Base-by-base conservation (phyloP, 2,888 invertebrate species). In the Rutpela maculata region DNA sequence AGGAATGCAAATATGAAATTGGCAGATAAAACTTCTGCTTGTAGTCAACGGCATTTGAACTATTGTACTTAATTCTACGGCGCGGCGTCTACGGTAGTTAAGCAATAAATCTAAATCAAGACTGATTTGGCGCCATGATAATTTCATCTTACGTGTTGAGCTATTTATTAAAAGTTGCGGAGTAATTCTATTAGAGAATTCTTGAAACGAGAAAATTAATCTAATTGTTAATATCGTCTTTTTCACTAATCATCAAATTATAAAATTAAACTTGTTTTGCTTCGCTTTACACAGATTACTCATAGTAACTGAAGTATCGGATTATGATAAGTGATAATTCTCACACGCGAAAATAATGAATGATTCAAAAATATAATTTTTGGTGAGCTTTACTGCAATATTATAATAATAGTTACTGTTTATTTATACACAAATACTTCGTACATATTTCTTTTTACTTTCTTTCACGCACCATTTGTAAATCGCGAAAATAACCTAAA, bases 211-310 rank as follows among this genome's bases (percentile, higher is more conserved):
- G n/a, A 15, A 50, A 50, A 17, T 6, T 50, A 50, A 50, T 50
- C 50, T 15, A n/a, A 50, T 50, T n/a, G n/a, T 50, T 50, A 6
- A 5, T 50, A 50, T 50, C n/a, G 4, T 50, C 38, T 15, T 43
- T 50, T n/a, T 50, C 50, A 17, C n/a, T n/a, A 17, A 6, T 50
- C 6, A 15, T n/a, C 15, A n/a, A 15, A 50, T 50, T 50, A 12
- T 50, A 50, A 50, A 50, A 50, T 50, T 50, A 50, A 50, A 15
- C 12, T 50, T 50, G n/a, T 50, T 50, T 50, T 50, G 50, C n/a
- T 6, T n/a, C 50, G n/a, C 6, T 50, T 50, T 50, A 50, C 11
- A 12, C 50, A 50, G 50, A 50, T 50, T 50, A 50, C 5, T 15
- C 15, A 43, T 43, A 43, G 15, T 43, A 43, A 50, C 1, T n/a